Percentiles rank a stretch among this genome's conserved stretches.
phyloP scores from a whole-genome alignment of 2,113 vertebrate species.

The Herpetotheres cachinnans region DNA sequence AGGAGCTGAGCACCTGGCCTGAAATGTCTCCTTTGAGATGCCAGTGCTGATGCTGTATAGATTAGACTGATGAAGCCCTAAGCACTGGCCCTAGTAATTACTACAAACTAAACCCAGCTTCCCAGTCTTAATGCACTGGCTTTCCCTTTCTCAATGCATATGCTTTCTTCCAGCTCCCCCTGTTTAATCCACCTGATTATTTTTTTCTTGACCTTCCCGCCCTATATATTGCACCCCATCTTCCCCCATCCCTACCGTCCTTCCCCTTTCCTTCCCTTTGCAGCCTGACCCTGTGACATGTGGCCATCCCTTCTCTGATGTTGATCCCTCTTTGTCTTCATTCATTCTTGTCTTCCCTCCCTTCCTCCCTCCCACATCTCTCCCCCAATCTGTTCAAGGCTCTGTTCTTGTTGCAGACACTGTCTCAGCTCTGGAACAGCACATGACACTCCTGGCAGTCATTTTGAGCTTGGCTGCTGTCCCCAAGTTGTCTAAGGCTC shows the following conservation, averaged over 20 bases:
- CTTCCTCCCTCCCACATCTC: neutral
- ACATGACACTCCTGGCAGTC: slow-evolving; percentile 53
- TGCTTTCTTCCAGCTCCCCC: neutral
- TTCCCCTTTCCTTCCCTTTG: neutral
- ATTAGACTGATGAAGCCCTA: neutral
- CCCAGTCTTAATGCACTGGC: neutral
- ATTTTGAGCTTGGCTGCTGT: slow-evolving; percentile 53
- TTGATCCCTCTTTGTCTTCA: neutral
- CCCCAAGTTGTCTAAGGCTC: slow-evolving; percentile 52
- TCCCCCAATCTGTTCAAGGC: slow-evolving; percentile 17
- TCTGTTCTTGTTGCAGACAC: neutral
- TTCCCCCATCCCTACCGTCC: neutral
- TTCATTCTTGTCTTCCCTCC: neutral
- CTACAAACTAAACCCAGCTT: neutral
- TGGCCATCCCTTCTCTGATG: neutral
- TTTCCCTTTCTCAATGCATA: neutral
- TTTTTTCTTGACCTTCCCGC: neutral
- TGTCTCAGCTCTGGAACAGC: slow-evolving; percentile 48
- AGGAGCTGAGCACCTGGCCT: neutral
- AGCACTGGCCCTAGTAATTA: neutral
- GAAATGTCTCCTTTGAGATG: neutral
- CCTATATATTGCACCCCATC: accelerated
- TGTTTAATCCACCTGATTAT: neutral
- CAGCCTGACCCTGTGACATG: accelerated
- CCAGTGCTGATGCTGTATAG: neutral